Conservation (phyloP, 2,888 invertebrate genomes). For the Acronicta leporina region DNA sequence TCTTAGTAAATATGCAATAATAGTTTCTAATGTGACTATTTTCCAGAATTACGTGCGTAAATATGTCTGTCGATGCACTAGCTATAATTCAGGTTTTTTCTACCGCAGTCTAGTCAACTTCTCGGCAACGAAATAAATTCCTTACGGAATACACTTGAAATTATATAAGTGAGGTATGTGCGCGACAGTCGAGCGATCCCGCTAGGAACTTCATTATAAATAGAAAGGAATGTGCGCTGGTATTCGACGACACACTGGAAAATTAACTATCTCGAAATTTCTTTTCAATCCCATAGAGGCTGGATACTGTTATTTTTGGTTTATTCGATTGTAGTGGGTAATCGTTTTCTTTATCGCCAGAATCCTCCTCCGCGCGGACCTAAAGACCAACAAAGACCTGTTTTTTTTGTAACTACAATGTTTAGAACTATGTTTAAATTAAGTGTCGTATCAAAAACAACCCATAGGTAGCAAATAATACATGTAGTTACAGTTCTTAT, state of each 20-base stretch:
- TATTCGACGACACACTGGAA: slow-evolving; percentile 52
- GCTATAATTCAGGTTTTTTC: not conserved
- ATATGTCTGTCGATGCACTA: not conserved
- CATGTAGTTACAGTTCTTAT: too few species aligned
- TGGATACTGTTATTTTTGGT: not conserved
- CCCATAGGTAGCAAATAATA: too few species aligned
- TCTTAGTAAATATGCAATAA: too few species aligned
- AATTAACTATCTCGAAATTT: slow-evolving; percentile 53
- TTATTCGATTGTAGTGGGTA: not conserved
- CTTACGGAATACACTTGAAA: slow-evolving; percentile 34
- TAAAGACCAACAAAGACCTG: too few species aligned
- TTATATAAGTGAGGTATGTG: slow-evolving; percentile 58
- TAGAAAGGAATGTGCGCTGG: slow-evolving; percentile 66
- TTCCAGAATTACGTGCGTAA: too few species aligned
- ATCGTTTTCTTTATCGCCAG: too few species aligned
- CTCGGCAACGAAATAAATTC: slow-evolving; percentile 25
- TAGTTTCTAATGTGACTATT: too few species aligned
- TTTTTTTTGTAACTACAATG: too few species aligned
- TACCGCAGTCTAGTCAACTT: not conserved
- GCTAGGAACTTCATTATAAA: slow-evolving; percentile 64
- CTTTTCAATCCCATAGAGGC: slow-evolving; percentile 29
- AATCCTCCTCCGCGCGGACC: too few species aligned
- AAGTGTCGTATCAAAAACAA: too few species aligned
- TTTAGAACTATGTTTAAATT: too few species aligned
- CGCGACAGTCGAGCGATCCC: slow-evolving; percentile 59